A percentile compares a stretch with the other conserved stretches of the same genome.
phyloP scores from a whole-genome alignment of 92 coral and sea anemone species.

The Umimayanthus chanpuru region DNA sequence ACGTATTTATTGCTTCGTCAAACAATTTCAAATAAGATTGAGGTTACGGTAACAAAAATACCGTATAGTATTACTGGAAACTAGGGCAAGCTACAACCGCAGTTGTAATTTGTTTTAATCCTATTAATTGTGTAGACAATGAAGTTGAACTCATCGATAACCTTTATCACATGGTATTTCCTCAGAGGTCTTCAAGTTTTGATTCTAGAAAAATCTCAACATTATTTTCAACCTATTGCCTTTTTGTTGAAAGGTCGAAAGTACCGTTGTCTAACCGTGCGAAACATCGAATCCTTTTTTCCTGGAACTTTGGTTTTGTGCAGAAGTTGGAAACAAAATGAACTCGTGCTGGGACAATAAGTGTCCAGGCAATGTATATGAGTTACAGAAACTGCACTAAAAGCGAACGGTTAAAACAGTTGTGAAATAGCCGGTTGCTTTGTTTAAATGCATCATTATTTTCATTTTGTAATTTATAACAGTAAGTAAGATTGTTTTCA shows the following conservation, averaged over 20 bases:
- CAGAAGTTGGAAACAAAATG: too few species aligned
- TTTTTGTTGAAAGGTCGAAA: background rate
- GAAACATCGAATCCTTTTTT: background rate
- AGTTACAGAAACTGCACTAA: background rate
- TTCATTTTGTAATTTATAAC: too few species aligned
- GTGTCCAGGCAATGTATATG: too few species aligned
- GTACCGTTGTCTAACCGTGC: background rate
- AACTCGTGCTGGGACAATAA: too few species aligned
- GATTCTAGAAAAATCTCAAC: constrained; percentile 16
- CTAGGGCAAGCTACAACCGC: background rate
- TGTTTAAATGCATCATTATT: too few species aligned
- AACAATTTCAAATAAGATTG: too few species aligned
- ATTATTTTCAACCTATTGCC: background rate
- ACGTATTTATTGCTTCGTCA: background rate
- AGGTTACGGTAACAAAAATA: background rate
- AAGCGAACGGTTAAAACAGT: background rate
- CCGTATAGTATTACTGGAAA: background rate
- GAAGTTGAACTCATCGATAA: constrained; percentile 4
- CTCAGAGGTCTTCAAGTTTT: background rate
- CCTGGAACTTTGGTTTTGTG: too few species aligned
- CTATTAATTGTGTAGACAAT: background rate
- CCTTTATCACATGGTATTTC: constrained; percentile 24
- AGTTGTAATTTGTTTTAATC: background rate
- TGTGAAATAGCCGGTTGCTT: background rate
- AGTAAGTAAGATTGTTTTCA: background rate